Base-by-base conservation (phyloP, 2,888 invertebrate species). In the Idaea straminata region DNA sequence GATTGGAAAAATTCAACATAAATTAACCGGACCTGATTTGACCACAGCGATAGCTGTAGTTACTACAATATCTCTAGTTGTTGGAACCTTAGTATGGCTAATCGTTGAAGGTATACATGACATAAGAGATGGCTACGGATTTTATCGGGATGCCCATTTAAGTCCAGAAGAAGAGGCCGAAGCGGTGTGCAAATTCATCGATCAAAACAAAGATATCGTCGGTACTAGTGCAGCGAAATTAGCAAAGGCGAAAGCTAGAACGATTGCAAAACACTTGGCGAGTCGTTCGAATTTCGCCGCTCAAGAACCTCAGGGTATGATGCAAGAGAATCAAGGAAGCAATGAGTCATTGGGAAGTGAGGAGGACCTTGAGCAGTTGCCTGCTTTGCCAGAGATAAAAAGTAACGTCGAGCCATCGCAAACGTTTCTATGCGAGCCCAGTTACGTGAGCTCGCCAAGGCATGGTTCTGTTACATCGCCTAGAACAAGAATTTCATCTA, bases 61-160 rank as follows among this genome's bases (percentile, higher is more conserved):
- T 4, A 87, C 89, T 36, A 89, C 91, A 7, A 62, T 87, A 4
- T 69, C 80, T 2, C 79, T 92, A 1, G 86, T 89, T 1, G 59
- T 88, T 59, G 80, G 80, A 3, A 88, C 90, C 10, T 75, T 92
- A 34, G 69, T 74, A 0, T 91, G 91, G 88, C 81, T 92, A 13
- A 69, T 87, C 25, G 72, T 83, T 5, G 91, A 92, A 81, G 87
- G 88, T 13, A 76, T 91, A 38, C 78, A 89, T 58, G 92, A 92
- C 66, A 73, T 92, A 4, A 84, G 84, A 2, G 81, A 83, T 60
- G 92, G 92, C 4, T 89, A 86, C 64, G 92, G 92, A 0, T 92
- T 91, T 70, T 92, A 85, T 69, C 81, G 92, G 64, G 91, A 92
- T 69, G 83, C 83, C 38, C 85, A 89, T 70, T 73, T 89, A 34